These are phyloP conservation scores for Limnephilus auricula DNA, from an alignment of 2,888 invertebrate genomes.

Conservation along the genomic window DNA sequence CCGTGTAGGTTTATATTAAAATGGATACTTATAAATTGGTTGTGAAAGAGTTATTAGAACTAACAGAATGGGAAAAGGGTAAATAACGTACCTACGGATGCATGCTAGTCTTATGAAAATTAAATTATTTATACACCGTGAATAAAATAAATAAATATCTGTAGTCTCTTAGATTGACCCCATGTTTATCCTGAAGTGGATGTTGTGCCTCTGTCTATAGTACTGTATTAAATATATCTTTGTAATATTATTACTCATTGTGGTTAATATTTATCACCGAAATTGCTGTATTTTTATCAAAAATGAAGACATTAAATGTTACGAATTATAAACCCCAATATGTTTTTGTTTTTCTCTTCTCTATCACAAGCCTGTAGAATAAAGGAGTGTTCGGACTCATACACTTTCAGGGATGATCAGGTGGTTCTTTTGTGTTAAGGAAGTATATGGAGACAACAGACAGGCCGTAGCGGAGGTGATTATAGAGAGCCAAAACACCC, in stretches of 20 bases:
- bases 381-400: background rate
- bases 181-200: slow-evolving; percentile 63
- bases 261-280: slow-evolving; percentile 58
- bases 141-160: slow-evolving; percentile 19
- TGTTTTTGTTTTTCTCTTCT: slow-evolving; percentile 19
- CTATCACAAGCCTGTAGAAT: background rate
- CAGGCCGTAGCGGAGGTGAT: too few species aligned
- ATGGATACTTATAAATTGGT: slow-evolving; percentile 57
- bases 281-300: slow-evolving; percentile 64
- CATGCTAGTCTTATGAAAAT: slow-evolving; percentile 64
- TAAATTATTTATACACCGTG: slow-evolving; percentile 51
- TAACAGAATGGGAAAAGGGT: slow-evolving; percentile 63
- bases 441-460: background rate
- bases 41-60: slow-evolving; percentile 60
- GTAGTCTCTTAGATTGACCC: slow-evolving; percentile 52
- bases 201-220: slow-evolving; percentile 65
- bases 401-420: background rate
- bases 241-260: slow-evolving; percentile 57
- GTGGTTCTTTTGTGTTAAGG: too few species aligned
- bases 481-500: too few species aligned
- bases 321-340: slow-evolving; percentile 56
- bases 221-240: slow-evolving; percentile 57
- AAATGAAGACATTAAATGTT: slow-evolving; percentile 64
- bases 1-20: slow-evolving; percentile 46
- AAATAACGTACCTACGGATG: slow-evolving; percentile 60